These are phyloP conservation scores for Microplitis mediator DNA, from an alignment of 1,140 invertebrate genomes.

Conservation along the genomic window DNA sequence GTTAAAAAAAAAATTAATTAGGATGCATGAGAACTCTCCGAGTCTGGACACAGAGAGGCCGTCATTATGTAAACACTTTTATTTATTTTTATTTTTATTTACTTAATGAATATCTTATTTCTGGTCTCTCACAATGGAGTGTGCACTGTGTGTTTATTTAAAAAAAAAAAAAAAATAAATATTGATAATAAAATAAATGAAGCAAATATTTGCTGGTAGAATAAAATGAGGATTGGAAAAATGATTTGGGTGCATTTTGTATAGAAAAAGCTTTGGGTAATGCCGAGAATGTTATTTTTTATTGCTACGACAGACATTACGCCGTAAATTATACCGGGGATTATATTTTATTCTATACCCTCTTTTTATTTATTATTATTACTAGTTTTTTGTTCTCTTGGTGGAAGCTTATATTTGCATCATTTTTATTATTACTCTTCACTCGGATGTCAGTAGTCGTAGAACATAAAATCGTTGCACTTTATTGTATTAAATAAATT, in stretches of 20 bases:
- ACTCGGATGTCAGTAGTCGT: neutral
- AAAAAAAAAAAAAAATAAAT: conserved; percentile 30
- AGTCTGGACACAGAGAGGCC: conserved; percentile 60
- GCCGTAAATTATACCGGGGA: conserved; percentile 4
- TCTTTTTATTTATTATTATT: neutral
- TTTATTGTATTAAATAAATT: neutral
- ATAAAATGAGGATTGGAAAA: neutral
- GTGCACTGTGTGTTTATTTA: conserved; percentile 28
- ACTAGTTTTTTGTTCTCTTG: conserved; percentile 1
- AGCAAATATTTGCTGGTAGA: conserved; percentile 29
- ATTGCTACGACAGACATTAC: neutral
- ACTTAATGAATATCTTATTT: conserved; percentile 37
- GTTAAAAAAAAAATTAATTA: neutral
- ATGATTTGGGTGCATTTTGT: conserved; percentile 16
- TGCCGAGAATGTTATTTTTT: conserved; percentile 9
- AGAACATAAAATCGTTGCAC: neutral
- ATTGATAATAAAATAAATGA: conserved; percentile 10
- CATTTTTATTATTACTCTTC: conserved; percentile 7
- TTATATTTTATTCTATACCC: neutral
- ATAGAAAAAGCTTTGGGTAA: conserved; percentile 21
- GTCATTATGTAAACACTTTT: conserved; percentile 26
- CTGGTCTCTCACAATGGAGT: conserved; percentile 33
- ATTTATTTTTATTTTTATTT: conserved; percentile 35
- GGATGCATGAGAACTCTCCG: conserved; percentile 50
- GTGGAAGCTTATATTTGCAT: conserved; percentile 10